Evolutionary conservation across 2,888 invertebrate species (phyloP).

Genomic region (Lasioglossum pauxillum): DNA sequence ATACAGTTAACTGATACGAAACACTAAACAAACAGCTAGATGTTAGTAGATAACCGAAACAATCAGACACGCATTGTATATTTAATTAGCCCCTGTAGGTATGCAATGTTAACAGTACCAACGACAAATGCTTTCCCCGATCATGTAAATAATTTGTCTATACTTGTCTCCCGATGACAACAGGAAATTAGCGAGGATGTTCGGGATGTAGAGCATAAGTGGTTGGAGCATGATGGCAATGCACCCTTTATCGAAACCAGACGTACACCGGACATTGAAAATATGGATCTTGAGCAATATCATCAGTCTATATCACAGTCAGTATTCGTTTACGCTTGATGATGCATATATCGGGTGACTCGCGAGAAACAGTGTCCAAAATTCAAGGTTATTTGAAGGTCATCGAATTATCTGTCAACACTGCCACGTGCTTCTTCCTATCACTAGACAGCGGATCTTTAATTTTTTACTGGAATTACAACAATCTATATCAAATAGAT

Average conservation of each 20-base stretch:
- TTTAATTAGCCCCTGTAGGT: slow-evolving; percentile 43
- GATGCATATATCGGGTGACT: neutral
- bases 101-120: slow-evolving; percentile 25
- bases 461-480: no score
- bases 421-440: neutral
- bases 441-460: no score
- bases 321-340: slow-evolving; percentile 81
- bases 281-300: slow-evolving; percentile 92
- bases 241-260: slow-evolving; percentile 88
- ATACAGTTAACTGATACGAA: slow-evolving; percentile 10
- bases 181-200: slow-evolving; percentile 88
- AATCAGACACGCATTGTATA: slow-evolving; percentile 6
- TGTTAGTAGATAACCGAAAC: slow-evolving; percentile 4
- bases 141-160: slow-evolving; percentile 25
- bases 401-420: neutral
- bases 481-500: no score
- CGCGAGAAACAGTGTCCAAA: neutral
- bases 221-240: slow-evolving; percentile 87
- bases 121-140: neutral
- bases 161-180: slow-evolving; percentile 51
- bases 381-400: neutral
- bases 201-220: slow-evolving; percentile 87
- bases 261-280: slow-evolving; percentile 91
- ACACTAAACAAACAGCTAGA: neutral
- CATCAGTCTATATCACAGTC: slow-evolving; percentile 93